A percentile compares a stretch with the other conserved stretches of the same genome.
These are phyloP conservation scores for Dipodomys ordii DNA, from an alignment of 2,113 vertebrate genomes.

Conservation along the genomic window DNA sequence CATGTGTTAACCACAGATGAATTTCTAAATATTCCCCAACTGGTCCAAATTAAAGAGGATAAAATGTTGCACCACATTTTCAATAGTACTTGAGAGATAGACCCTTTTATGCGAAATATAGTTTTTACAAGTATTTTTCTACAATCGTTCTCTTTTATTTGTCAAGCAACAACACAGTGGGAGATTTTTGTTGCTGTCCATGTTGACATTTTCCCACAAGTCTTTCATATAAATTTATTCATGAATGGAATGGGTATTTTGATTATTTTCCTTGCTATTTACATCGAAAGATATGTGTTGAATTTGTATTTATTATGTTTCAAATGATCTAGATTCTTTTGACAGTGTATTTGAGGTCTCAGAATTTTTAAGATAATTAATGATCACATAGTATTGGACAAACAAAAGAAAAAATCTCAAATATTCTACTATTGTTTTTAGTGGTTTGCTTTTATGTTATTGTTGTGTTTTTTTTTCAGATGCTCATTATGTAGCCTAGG, in stretches of 20 bases:
- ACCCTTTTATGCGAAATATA: neutral
- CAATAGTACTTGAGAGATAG: neutral
- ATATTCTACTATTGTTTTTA: no score
- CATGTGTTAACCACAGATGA: neutral
- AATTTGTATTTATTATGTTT: neutral
- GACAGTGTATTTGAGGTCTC: neutral
- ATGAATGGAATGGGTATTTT: neutral
- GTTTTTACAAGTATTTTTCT: neutral
- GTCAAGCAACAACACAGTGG: neutral
- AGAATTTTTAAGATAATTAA: constrained; percentile 21
- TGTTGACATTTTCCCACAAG: neutral
- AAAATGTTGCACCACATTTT: neutral
- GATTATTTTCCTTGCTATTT: neutral
- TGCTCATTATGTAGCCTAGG: no score
- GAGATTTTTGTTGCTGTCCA: neutral
- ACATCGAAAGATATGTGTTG: neutral
- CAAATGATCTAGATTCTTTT: neutral
- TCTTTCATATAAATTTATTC: neutral
- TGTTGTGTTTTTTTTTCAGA: no score
- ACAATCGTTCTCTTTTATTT: neutral
- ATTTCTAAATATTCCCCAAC: neutral
- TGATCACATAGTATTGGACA: neutral
- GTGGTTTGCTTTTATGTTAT: no score
- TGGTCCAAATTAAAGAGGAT: neutral
- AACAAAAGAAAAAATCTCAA: neutral